phyloP scores from a whole-genome alignment of 2,888 invertebrate species.

The Pelosia muscerda region DNA sequence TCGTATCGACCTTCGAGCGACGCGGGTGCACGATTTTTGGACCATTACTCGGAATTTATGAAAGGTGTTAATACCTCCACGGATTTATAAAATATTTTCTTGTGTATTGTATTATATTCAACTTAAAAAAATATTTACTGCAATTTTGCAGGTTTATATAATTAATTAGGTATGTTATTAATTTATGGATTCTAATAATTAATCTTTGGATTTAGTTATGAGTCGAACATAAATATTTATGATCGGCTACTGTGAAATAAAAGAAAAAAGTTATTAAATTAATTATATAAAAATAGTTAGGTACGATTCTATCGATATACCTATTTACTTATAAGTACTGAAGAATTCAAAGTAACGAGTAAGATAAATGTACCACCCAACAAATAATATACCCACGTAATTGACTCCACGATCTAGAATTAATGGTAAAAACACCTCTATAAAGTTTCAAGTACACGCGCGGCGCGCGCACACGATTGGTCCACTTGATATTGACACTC shows the following conservation, averaged over 20 bases:
- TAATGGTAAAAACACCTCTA: slow-evolving; percentile 61
- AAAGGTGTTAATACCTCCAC: slow-evolving; percentile 13
- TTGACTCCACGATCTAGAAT: background rate
- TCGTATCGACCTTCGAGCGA: slow-evolving; percentile 75
- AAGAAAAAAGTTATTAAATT: no score
- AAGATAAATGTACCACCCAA: background rate
- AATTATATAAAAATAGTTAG: background rate
- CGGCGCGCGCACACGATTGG: slow-evolving; percentile 61
- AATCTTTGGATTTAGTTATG: background rate
- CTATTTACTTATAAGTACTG: background rate
- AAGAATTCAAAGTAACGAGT: background rate
- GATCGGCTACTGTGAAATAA: no score
- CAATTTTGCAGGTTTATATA: no score
- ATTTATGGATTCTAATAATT: background rate
- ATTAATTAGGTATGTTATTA: no score
- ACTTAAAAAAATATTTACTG: no score
- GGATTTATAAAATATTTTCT: background rate
- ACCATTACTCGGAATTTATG: slow-evolving; percentile 64
- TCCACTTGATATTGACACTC: slow-evolving; percentile 80
- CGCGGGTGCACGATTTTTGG: slow-evolving; percentile 81
- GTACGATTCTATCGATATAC: background rate
- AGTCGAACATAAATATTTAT: background rate
- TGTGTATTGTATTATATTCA: no score
- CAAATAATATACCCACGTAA: background rate
- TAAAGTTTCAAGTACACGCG: slow-evolving; percentile 38